A percentile compares a stretch with the other conserved stretches of the same genome.
Evolutionary conservation across 2,797 vertebrate genomes (phyloP).

Genomic region (Chaunax sp.): DNA sequence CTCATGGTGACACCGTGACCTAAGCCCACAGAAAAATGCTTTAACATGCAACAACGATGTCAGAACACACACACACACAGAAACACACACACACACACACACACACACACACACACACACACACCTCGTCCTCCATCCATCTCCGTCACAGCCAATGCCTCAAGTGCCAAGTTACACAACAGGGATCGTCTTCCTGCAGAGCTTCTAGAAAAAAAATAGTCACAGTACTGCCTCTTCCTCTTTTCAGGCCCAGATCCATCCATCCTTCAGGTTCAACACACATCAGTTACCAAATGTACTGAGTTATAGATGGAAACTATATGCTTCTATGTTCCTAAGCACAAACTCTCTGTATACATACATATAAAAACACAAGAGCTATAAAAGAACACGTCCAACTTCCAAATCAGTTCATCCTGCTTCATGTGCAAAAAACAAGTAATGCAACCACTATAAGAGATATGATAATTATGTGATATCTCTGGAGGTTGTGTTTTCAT

Average conservation of each 20-base stretch:
- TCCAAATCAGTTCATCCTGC: neutral
- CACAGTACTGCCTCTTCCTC: constrained; percentile 49
- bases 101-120: constrained; percentile 25
- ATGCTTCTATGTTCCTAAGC: constrained; percentile 35
- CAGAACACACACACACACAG: constrained; percentile 48
- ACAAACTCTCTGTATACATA: constrained; percentile 20
- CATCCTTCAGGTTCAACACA: constrained; percentile 39
- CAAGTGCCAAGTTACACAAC: constrained; percentile 70
- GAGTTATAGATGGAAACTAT: constrained; percentile 42
- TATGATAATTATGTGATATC: too few relatives aligned
- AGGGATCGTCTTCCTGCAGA: constrained; percentile 56
- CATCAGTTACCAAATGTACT: neutral
- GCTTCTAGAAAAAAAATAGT: constrained; percentile 57
- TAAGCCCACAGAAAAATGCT: constrained; percentile 31
- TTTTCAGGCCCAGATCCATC: constrained; percentile 46
- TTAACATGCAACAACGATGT: constrained; percentile 51
- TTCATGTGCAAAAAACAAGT: neutral
- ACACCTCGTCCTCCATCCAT: constrained; percentile 45
- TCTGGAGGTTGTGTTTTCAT: too few relatives aligned
- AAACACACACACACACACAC: constrained; percentile 18
- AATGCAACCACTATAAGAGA: too few relatives aligned
- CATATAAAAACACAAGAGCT: constrained; percentile 11
- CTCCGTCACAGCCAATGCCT: constrained; percentile 40
- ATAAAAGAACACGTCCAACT: constrained; percentile 3
- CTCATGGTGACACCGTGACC: neutral